Evolutionary conservation across 2,888 invertebrate species (phyloP).

Genomic region (Erebia palarica): DNA sequence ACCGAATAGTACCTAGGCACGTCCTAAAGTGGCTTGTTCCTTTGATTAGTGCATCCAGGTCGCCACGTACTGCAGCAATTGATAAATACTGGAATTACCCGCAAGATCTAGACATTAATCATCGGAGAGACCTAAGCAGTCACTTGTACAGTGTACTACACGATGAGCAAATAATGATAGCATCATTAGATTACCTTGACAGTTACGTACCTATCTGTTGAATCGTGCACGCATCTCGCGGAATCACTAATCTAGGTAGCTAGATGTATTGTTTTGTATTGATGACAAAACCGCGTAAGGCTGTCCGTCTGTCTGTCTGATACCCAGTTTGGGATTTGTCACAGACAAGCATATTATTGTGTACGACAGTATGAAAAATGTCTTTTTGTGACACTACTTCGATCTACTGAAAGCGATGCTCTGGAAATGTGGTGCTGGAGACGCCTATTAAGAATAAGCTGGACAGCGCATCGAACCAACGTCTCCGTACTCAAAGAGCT

Average conservation of each 20-base stretch:
- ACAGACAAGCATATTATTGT: too few species aligned
- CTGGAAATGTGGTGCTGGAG: too few species aligned
- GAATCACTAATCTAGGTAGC: neutral
- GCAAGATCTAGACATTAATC: conserved; percentile 29
- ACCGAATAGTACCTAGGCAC: neutral
- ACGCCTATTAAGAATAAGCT: too few species aligned
- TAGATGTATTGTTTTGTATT: neutral
- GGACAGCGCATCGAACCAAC: too few species aligned
- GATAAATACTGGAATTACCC: conserved; percentile 38
- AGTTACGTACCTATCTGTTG: neutral
- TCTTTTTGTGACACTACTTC: too few species aligned
- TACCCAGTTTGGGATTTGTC: too few species aligned
- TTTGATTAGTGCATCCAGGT: conserved; percentile 41
- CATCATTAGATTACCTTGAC: neutral
- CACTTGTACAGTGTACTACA: conserved; percentile 1
- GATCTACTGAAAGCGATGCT: too few species aligned
- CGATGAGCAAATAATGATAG: neutral
- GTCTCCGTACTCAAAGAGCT: too few species aligned
- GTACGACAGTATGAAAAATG: too few species aligned
- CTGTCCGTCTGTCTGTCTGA: neutral
- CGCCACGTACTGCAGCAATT: conserved; percentile 29
- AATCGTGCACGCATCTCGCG: neutral
- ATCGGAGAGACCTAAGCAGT: conserved; percentile 9
- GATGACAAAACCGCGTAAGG: neutral
- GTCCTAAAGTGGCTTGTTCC: conserved; percentile 36